Evolutionary conservation across 2,888 invertebrate genomes (phyloP).

Genomic region (Andrena dorsata): DNA sequence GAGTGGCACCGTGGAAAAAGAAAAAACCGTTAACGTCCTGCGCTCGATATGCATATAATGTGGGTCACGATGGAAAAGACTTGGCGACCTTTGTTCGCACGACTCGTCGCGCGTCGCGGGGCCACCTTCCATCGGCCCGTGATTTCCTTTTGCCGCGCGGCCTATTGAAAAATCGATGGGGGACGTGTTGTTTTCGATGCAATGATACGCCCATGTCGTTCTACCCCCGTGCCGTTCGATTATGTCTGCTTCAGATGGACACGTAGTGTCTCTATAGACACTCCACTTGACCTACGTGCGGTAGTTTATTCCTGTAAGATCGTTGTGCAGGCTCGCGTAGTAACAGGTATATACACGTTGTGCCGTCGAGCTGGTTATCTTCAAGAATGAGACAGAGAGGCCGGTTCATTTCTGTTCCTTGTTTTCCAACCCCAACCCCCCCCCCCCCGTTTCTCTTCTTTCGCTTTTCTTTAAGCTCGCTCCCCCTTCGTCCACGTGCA

Average conservation of each 20-base stretch:
- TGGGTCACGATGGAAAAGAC: neutral
- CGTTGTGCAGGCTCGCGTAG: slow-evolving; percentile 75
- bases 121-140: slow-evolving; percentile 32
- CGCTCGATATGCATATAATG: neutral
- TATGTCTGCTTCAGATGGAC: slow-evolving; percentile 76
- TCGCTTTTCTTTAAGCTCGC: no score
- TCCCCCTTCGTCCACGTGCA: slow-evolving; percentile 41
- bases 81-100: neutral
- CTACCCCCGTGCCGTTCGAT: slow-evolving; percentile 76
- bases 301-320: slow-evolving; percentile 75
- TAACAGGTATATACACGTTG: slow-evolving; percentile 66
- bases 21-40: neutral
- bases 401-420: slow-evolving; percentile 16
- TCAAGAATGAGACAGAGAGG: slow-evolving; percentile 56
- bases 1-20: neutral
- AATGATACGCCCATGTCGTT: slow-evolving; percentile 55
- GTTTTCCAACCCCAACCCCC: no score
- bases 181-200: slow-evolving; percentile 27
- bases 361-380: slow-evolving; percentile 61
- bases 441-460: neutral
- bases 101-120: slow-evolving; percentile 1
- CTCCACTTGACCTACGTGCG: slow-evolving; percentile 72
- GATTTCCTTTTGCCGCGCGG: neutral
- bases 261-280: slow-evolving; percentile 74
- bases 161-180: slow-evolving; percentile 24